A percentile compares a stretch with the other conserved stretches of the same genome.
These are phyloP conservation scores for Hipposideros armiger DNA, from an alignment of 2,113 vertebrate genomes.

Conservation along the genomic window DNA sequence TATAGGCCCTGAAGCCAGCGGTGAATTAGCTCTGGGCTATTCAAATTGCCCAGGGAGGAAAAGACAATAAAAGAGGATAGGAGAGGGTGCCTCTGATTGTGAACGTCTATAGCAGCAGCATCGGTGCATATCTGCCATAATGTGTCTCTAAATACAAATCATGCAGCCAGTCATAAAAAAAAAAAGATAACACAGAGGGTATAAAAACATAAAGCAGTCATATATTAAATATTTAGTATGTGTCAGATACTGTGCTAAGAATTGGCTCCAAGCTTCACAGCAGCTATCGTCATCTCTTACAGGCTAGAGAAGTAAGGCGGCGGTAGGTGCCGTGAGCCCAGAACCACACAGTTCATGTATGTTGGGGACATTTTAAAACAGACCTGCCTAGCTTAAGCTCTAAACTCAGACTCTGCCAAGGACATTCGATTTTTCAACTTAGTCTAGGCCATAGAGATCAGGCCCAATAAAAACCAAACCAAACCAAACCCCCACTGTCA, in stretches of 20 bases:
- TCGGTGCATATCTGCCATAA: neutral
- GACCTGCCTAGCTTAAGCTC: neutral
- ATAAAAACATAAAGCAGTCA: neutral
- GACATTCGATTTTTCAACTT: neutral
- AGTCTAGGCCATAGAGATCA: neutral
- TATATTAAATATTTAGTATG: neutral
- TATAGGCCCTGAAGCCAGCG: neutral
- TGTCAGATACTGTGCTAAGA: neutral
- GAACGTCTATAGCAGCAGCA: neutral
- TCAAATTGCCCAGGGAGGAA: neutral
- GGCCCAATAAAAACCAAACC: neutral
- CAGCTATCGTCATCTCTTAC: neutral
- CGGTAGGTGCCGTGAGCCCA: neutral
- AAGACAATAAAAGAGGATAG: neutral
- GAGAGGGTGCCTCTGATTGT: neutral
- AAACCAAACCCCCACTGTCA: neutral
- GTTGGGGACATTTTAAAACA: neutral
- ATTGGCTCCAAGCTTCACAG: neutral
- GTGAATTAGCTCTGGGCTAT: neutral
- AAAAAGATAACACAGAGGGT: neutral
- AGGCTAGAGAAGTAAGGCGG: neutral
- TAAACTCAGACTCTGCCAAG: neutral
- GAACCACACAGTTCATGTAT: neutral
- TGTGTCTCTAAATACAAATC: slow-evolving; percentile 13
- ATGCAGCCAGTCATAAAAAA: neutral